Percentiles rank a stretch among this genome's conserved stretches.
phyloP scores from a whole-genome alignment of 2,797 vertebrate species.

The Basileuterus tristriatus region DNA sequence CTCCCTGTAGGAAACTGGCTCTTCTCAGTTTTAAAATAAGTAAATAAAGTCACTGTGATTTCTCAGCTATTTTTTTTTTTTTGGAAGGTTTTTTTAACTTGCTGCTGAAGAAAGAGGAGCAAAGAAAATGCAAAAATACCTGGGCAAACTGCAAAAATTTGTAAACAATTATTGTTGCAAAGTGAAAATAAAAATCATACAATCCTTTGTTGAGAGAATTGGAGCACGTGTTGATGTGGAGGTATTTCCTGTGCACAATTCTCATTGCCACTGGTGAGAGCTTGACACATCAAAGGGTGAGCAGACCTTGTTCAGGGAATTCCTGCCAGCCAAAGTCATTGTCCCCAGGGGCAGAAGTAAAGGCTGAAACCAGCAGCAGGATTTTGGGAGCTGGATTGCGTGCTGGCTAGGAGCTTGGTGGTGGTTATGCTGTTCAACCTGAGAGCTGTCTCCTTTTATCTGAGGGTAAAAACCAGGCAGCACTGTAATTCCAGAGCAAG shows the following conservation, averaged over 20 bases:
- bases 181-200: background rate
- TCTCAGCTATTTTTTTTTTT: background rate
- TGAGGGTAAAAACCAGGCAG: background rate
- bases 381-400: background rate
- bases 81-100: background rate
- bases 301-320: background rate
- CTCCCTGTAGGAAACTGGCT: background rate
- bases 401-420: background rate
- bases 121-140: background rate
- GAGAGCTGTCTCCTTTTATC: background rate
- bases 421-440: background rate
- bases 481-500: fast-evolving
- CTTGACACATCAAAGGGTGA: background rate
- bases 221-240: background rate
- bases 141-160: background rate
- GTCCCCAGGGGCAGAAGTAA: background rate
- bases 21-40: background rate
- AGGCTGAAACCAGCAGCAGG: background rate
- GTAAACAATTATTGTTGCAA: background rate
- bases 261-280: background rate
- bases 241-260: background rate
- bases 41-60: background rate
- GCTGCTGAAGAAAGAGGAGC: background rate
- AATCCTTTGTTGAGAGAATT: background rate
- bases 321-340: background rate